phyloP scores from a whole-genome alignment of 2,888 invertebrate species.

The Ophioninae sp. region DNA sequence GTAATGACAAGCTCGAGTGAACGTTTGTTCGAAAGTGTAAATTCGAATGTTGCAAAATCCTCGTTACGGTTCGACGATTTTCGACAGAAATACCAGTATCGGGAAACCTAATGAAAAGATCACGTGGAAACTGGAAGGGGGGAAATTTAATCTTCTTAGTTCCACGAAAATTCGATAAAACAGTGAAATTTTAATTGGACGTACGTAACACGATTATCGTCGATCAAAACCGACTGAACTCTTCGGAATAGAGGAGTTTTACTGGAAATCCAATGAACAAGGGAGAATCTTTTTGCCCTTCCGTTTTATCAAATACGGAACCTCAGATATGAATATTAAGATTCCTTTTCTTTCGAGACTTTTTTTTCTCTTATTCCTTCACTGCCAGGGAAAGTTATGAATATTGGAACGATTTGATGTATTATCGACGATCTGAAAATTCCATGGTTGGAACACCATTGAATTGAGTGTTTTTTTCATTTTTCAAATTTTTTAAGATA shows the following conservation, averaged over 20 bases:
- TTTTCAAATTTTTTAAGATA: too few species aligned
- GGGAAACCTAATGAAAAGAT: conserved; percentile 23
- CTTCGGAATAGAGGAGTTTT: background rate
- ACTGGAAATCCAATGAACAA: too few species aligned
- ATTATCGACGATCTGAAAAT: background rate
- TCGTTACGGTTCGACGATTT: background rate
- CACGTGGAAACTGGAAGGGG: background rate
- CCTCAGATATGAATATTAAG: too few species aligned
- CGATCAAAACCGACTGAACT: background rate
- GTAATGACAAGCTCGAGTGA: background rate
- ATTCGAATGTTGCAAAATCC: conserved; percentile 6
- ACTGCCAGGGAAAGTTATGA: background rate
- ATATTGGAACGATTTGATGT: background rate
- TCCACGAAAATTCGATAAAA: conserved; percentile 4
- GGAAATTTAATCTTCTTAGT: background rate
- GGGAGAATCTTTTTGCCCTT: background rate
- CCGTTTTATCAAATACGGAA: background rate
- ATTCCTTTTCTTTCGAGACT: too few species aligned
- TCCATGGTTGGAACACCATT: background rate
- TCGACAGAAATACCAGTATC: conserved; percentile 9
- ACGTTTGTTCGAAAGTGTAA: conserved; percentile 6
- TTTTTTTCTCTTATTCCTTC: background rate
- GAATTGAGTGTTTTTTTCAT: background rate
- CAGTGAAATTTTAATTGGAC: conserved; percentile 10
- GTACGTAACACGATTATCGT: conserved; percentile 19